Evolutionary conservation across 2,797 vertebrate species (phyloP).

Genomic region (Sebastiscus albofasciatus): DNA sequence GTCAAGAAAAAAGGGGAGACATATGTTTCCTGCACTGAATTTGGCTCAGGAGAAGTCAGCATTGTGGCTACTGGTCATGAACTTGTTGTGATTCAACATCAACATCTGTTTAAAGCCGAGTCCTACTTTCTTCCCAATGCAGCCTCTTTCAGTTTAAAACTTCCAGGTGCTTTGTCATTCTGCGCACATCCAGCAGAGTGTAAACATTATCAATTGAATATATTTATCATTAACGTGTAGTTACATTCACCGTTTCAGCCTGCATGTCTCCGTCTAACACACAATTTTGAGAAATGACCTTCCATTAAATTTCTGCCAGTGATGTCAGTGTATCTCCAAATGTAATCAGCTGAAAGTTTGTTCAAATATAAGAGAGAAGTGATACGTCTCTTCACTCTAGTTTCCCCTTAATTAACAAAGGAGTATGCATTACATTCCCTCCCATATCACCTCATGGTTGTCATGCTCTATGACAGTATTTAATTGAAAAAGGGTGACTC

Average conservation of each 20-base stretch:
- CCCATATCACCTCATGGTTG: conserved; percentile 50
- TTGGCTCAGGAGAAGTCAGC: conserved; percentile 3
- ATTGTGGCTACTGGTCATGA: background rate
- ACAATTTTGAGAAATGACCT: conserved; percentile 26
- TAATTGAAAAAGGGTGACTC: conserved; percentile 56
- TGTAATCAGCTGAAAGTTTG: conserved; percentile 49
- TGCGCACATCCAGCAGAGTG: background rate
- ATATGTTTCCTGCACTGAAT: conserved; percentile 40
- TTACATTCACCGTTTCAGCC: background rate
- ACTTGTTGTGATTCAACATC: conserved; percentile 7
- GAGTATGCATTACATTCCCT: conserved; percentile 14
- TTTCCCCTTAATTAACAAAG: conserved; percentile 55
- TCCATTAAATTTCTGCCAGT: conserved; percentile 48
- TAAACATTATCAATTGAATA: conserved; percentile 29
- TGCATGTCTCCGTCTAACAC: background rate
- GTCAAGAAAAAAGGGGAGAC: conserved; percentile 49
- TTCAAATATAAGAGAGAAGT: conserved; percentile 30
- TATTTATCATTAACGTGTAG: conserved; percentile 18
- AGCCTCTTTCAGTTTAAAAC: background rate
- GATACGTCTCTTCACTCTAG: conserved; percentile 22
- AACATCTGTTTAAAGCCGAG: conserved; percentile 4
- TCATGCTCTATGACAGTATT: conserved; percentile 56
- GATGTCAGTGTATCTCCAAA: conserved; percentile 43
- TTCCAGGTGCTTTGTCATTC: conserved; percentile 3
- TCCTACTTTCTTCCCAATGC: background rate